Evolutionary conservation across 2,888 invertebrate species (phyloP), one percentile per base, ranked within the genome.

Genomic region (Pandemis corylana): DNA sequence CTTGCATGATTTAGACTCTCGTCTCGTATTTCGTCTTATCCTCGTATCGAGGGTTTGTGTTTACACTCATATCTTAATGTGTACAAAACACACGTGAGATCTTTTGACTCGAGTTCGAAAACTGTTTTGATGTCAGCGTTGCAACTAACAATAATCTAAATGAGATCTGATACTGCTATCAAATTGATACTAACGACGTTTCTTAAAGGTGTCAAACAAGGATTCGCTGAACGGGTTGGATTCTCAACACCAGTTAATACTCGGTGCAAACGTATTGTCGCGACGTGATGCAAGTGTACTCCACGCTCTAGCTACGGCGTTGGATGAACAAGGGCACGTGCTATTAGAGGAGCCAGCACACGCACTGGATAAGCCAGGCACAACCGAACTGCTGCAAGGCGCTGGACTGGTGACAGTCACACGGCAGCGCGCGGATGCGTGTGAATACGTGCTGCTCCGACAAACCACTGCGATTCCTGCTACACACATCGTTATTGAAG

Each of bases 281-380:
- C 95, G 96, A 53, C 95, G 95, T 81, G 95, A 95, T 49, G 89
- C 85, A 4, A 85, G 79, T 46, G 88, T 95, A 76, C 87, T 97
- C 68, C 88, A 91, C 61, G 95, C 96, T 80, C 93, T 97, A 77
- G 90, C 94, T 1, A 95, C 91, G 15, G 95, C 96, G 64, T 85
- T 98, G 56, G 96, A 95, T 82, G 90, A 95, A 1, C 95, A 95
- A 69, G 98, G 97, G 67, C 96, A 97, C 87, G 83, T 98, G 59
- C 91, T 98, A 76, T 91, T 97, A 73, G 97, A 97, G 89, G 97
- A 98, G 91, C 95, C 95, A 64, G 83, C 82, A 70, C 81, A 84
- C 63, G 91, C 90, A 51, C 91, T 91, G 65, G 94, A 93, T 80
- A 93, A 89, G 49, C 83, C 89, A n/a, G 89, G 90, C 2, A 90